Base-by-base conservation (phyloP, 2,113 vertebrate species). In the Climacteris rufus region DNA sequence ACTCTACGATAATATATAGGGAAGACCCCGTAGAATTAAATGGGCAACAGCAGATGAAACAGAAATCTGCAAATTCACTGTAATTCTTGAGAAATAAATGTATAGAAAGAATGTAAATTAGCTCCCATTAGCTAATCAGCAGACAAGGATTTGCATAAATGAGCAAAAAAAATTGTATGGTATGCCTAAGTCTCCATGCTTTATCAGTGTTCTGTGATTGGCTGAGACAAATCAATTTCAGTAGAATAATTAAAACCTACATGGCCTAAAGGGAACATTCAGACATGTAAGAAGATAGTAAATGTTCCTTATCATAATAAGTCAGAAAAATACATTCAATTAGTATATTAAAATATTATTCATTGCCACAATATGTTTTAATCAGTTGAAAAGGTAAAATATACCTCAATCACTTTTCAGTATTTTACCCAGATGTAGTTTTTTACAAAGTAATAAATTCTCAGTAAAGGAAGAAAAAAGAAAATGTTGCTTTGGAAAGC, bases 161-260 rank as follows among this genome's bases (percentile, higher is more conserved):
- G 71, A 80, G 37, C 0, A 53, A 66, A 74, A 93, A 85, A 83
- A 11, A 37, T 30, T 52, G 35, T 49, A 72, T n/a, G 5, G 7
- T 52, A 57, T 87, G 66, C 11, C 27, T 80, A 69, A 77, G n/a
- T 78, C 60, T 87, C 68, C 9, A 19, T 83, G 53, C 23, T 64
- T 93, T 92, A 80, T 90, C 79, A 59, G 16, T 92, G 44, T 87
- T 71, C 54, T 54, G 7, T 85, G 91, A 95, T 94, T 95, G 91
- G 94, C 27, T 91, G 78, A 94, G 57, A 83, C 59, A 93, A 87
- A 93, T 96, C 44, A 83, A 72, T 93, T 96, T 91, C 74, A 59
- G 35, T 66, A 47, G 53, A 93, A 96, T 96, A 97, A 97, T 96
- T 94, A 95, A 96, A 96, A 95, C 31, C 60, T 92, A 57, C 60